Percentiles rank a stretch among this genome's conserved stretches.
Evolutionary conservation across 2,113 vertebrate genomes (phyloP).

Genomic region (Danionella cerebrum): DNA sequence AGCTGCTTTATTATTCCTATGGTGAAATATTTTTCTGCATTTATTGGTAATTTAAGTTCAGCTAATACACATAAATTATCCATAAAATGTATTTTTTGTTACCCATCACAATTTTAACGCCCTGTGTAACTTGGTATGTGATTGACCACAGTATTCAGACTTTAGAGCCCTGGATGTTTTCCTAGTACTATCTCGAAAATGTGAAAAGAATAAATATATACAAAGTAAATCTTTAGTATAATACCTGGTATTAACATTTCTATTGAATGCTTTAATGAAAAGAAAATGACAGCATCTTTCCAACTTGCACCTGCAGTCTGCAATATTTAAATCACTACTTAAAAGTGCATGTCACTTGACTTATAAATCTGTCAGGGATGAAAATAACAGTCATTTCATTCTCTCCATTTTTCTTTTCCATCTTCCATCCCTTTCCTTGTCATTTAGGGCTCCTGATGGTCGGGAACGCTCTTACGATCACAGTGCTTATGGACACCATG

Average conservation of each 20-base stretch:
- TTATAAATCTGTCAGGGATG: background rate
- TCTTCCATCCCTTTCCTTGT: constrained; percentile 58
- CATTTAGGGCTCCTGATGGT: constrained; percentile 85
- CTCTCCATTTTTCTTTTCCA: constrained; percentile 53
- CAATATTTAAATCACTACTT: constrained; percentile 6
- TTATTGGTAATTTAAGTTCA: too few species aligned
- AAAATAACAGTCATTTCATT: constrained; percentile 38
- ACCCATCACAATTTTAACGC: too few species aligned
- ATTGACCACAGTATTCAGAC: constrained; percentile 22
- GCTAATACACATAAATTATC: too few species aligned
- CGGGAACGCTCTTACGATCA: constrained; percentile 97
- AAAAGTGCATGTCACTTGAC: constrained; percentile 27
- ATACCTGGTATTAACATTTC: background rate
- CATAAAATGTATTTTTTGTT: too few species aligned
- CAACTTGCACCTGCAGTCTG: constrained; percentile 10
- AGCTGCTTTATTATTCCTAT: too few species aligned
- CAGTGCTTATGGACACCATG: constrained; percentile 98
- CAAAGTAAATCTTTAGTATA: background rate
- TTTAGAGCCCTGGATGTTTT: constrained; percentile 14
- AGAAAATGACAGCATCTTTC: background rate
- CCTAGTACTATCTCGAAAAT: background rate
- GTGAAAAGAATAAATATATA: background rate
- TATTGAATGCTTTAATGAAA: background rate
- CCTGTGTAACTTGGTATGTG: constrained; percentile 38
- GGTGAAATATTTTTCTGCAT: too few species aligned